These are phyloP conservation scores for Anastatus disparis DNA, from an alignment of 1,140 invertebrate genomes.

Conservation along the genomic window DNA sequence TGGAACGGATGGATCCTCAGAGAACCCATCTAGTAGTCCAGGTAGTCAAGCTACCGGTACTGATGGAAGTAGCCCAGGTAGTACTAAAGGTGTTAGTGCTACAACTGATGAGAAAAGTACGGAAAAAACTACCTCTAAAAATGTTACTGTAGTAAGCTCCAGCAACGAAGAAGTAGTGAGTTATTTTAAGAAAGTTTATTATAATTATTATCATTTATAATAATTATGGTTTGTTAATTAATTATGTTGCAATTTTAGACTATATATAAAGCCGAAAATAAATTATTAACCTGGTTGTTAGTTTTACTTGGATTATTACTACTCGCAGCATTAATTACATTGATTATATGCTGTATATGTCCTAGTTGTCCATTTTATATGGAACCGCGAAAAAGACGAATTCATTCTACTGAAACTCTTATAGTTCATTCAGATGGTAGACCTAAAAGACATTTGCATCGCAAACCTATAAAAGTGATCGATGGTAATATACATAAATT, in stretches of 20 bases:
- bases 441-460: conserved; percentile 57
- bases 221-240: background rate
- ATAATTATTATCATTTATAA: conserved; percentile 10
- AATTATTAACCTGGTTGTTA: conserved; percentile 79
- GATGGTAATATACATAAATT: conserved; percentile 46
- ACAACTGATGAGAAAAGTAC: conserved; percentile 2
- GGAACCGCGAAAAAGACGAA: conserved; percentile 78
- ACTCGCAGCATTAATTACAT: conserved; percentile 74
- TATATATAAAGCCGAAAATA: conserved; percentile 77
- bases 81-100: no score
- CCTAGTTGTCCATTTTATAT: conserved; percentile 84
- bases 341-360: conserved; percentile 84
- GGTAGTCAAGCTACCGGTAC: no score
- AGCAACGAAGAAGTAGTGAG: conserved; percentile 59
- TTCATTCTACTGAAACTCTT: conserved; percentile 79
- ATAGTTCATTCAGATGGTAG: conserved; percentile 67
- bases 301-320: conserved; percentile 79
- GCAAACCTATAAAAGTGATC: conserved; percentile 46
- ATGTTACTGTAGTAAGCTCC: conserved; percentile 44
- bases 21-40: conserved; percentile 28
- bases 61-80: no score
- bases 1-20: background rate
- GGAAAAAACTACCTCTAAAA: conserved; percentile 45
- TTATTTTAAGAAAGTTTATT: no score
- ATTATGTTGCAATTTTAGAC: conserved; percentile 61